phyloP scores from a whole-genome alignment of 2,888 invertebrate species.

The Phrixothrix hirtus region DNA sequence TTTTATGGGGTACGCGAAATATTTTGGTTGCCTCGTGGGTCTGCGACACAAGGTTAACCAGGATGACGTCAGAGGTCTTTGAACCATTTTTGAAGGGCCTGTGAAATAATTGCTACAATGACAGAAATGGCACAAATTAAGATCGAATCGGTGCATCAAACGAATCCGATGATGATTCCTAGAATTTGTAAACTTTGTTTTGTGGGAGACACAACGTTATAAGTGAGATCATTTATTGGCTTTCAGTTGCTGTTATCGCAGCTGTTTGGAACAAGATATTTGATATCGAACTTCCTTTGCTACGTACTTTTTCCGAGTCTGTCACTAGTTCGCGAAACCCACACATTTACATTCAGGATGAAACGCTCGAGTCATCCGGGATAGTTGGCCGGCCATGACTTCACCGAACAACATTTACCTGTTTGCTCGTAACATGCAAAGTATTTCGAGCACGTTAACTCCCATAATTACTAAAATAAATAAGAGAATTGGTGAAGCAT shows the following conservation, averaged over 20 bases:
- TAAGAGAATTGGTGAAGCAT: constrained; percentile 11
- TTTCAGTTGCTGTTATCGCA: constrained; percentile 44
- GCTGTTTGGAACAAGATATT: constrained; percentile 47
- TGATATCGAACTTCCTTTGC: constrained; percentile 50
- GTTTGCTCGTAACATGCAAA: constrained; percentile 29
- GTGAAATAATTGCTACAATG: constrained; percentile 42
- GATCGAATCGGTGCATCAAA: constrained; percentile 41
- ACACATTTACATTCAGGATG: constrained; percentile 35
- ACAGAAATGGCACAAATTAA: constrained; percentile 42
- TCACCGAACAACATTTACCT: constrained; percentile 30
- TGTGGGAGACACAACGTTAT: neutral
- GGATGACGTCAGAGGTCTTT: constrained; percentile 48
- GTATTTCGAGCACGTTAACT: constrained; percentile 33
- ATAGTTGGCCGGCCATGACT: constrained; percentile 36
- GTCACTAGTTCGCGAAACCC: constrained; percentile 26
- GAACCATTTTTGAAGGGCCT: constrained; percentile 44
- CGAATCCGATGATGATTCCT: constrained; percentile 32
- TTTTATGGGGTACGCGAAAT: constrained; percentile 39
- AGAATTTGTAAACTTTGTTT: constrained; percentile 8
- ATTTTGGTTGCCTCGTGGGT: constrained; percentile 36
- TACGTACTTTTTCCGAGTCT: constrained; percentile 33
- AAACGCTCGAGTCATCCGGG: constrained; percentile 33
- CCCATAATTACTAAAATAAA: constrained; percentile 25
- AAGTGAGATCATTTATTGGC: constrained; percentile 36
- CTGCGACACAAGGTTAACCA: constrained; percentile 41